phyloP scores from a whole-genome alignment of 1,140 invertebrate genomes.

The Sesamia nonagrioides region DNA sequence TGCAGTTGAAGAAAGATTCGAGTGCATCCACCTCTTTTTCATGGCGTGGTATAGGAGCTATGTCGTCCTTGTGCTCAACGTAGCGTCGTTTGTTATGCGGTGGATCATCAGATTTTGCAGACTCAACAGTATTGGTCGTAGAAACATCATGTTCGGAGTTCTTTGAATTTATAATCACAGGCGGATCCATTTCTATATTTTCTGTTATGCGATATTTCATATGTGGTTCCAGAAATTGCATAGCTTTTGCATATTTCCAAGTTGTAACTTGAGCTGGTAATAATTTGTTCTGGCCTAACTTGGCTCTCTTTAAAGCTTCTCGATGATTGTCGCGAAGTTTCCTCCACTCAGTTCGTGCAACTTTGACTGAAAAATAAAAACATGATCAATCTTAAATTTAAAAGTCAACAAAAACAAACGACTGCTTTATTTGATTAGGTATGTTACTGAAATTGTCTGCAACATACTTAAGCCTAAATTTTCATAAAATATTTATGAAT shows the following conservation, averaged over 20 bases:
- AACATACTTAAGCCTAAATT: no score
- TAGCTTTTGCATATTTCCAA: slow-evolving; percentile 82
- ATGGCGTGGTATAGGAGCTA: slow-evolving; percentile 17
- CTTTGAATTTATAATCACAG: slow-evolving; percentile 48
- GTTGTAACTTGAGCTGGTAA: slow-evolving; percentile 81
- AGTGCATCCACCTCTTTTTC: slow-evolving; percentile 67
- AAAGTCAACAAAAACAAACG: not conserved
- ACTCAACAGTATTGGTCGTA: slow-evolving; percentile 62
- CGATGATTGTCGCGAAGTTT: slow-evolving; percentile 80
- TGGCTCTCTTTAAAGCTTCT: slow-evolving; percentile 79
- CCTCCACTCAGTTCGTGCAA: slow-evolving; percentile 80
- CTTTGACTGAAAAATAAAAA: slow-evolving; percentile 67
- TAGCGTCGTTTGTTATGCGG: slow-evolving; percentile 67
- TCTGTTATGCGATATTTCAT: slow-evolving; percentile 84
- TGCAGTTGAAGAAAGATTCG: slow-evolving; percentile 79
- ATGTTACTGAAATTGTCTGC: no score
- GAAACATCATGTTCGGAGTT: slow-evolving; percentile 71
- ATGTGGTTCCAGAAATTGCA: slow-evolving; percentile 82
- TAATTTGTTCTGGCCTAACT: slow-evolving; percentile 80
- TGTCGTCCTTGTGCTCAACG: slow-evolving; percentile 51
- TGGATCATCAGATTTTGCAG: slow-evolving; percentile 33
- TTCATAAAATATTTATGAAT: no score
- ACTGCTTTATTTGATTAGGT: no score
- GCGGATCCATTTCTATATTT: slow-evolving; percentile 76
- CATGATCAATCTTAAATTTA: not conserved